phyloP scores from a whole-genome alignment of 1,140 invertebrate species.

The Drosophila ohnishii region DNA sequence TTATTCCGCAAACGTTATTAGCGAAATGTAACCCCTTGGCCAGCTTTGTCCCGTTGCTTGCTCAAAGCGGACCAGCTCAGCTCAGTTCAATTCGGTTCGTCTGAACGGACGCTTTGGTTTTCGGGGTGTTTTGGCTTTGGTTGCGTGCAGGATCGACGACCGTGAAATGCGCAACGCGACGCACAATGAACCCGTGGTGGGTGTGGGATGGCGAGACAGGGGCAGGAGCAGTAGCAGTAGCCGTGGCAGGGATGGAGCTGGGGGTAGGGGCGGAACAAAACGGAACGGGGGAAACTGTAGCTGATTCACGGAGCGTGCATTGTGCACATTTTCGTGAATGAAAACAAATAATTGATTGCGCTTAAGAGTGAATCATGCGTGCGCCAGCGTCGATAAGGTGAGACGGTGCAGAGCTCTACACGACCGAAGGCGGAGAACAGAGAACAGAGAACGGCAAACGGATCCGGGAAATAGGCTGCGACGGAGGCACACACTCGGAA shows the following conservation, averaged over 20 bases:
- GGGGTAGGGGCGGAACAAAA: background rate
- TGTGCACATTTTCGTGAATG: slow-evolving; percentile 74
- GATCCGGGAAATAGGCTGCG: slow-evolving; percentile 62
- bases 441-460: slow-evolving; percentile 13
- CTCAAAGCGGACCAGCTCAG: slow-evolving; percentile 4
- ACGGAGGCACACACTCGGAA: slow-evolving; percentile 39
- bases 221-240: background rate
- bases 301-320: slow-evolving; percentile 61
- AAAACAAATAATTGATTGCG: slow-evolving; percentile 73
- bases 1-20: slow-evolving; percentile 4
- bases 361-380: slow-evolving; percentile 74
- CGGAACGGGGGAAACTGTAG: background rate
- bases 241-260: slow-evolving; percentile 2
- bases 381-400: slow-evolving; percentile 54
- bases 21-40: slow-evolving; percentile 11
- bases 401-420: slow-evolving; percentile 14
- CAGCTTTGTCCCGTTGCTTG: slow-evolving; percentile 19
- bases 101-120: slow-evolving; percentile 32
- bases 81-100: slow-evolving; percentile 13
- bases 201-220: slow-evolving; percentile 10
- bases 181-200: slow-evolving; percentile 71
- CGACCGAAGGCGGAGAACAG: background rate
- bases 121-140: slow-evolving; percentile 51
- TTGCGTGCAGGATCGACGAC: slow-evolving; percentile 78
- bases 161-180: slow-evolving; percentile 74